Percentiles rank a stretch among this genome's conserved stretches.
phyloP scores from a whole-genome alignment of 2,797 vertebrate species.

The Myiotriccus ornatus region DNA sequence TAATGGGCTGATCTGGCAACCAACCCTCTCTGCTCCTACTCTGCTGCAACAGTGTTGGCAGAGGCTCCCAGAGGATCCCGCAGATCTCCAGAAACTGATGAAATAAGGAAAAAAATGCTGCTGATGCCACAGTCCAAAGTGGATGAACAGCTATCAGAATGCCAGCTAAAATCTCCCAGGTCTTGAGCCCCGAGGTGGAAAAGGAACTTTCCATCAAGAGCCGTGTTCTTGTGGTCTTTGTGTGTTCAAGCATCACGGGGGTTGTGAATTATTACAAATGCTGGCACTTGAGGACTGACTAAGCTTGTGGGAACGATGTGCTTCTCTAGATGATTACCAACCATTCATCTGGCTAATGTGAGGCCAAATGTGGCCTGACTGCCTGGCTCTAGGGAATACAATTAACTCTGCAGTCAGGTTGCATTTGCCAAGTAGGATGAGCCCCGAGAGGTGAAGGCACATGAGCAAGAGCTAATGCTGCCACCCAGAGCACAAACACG shows the following conservation, averaged over 20 bases:
- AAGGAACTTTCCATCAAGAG: not conserved
- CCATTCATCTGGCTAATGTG: constrained; percentile 34
- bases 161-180: not conserved
- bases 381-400: not conserved
- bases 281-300: not conserved
- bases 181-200: not conserved
- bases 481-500: not conserved
- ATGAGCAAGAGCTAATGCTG: constrained; percentile 29
- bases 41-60: not conserved
- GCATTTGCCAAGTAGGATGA: constrained; percentile 11
- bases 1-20: not conserved
- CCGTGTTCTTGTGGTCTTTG: not conserved
- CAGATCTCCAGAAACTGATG: not conserved
- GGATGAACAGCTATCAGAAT: not conserved
- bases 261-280: not conserved
- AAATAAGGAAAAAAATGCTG: not conserved
- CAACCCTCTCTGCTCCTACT: not conserved
- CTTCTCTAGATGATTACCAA: constrained; percentile 41
- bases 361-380: constrained; percentile 33
- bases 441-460: not conserved
- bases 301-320: not conserved
- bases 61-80: not conserved
- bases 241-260: not conserved
- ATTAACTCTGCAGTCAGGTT: constrained; percentile 6
- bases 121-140: not conserved